Conservation (phyloP, 2,797 vertebrate genomes). For the Bucorvus abyssinicus region DNA sequence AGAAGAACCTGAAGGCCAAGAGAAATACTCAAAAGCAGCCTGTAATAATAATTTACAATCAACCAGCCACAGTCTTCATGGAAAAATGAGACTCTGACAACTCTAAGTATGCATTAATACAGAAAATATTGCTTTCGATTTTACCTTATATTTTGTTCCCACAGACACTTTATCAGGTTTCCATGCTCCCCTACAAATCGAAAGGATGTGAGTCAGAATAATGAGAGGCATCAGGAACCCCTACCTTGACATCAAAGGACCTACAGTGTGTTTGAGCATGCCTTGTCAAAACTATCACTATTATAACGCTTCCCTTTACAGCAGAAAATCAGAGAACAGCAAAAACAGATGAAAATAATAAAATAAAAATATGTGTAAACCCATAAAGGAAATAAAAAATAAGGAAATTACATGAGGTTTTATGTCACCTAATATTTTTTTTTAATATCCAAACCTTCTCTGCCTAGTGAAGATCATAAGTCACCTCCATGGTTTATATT, state of each 20-base stretch:
- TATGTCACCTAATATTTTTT: neutral
- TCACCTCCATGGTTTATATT: neutral
- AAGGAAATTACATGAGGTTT: neutral
- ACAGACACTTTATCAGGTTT: neutral
- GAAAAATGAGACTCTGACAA: neutral
- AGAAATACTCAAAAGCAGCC: neutral
- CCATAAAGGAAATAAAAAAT: neutral
- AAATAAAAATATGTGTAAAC: neutral
- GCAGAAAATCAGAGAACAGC: neutral
- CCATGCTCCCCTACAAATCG: neutral
- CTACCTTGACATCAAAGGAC: neutral
- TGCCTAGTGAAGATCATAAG: neutral
- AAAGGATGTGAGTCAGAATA: neutral
- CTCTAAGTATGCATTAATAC: neutral
- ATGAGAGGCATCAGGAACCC: neutral
- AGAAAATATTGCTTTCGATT: neutral
- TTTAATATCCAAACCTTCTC: neutral
- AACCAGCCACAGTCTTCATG: neutral
- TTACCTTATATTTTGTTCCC: neutral
- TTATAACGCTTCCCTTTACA: neutral
- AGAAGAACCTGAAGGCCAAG: neutral
- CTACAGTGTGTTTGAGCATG: neutral
- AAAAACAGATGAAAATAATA: neutral
- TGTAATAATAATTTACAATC: neutral
- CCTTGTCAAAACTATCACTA: neutral